Percentiles rank a stretch among this genome's conserved stretches.
Conservation (phyloP, 1,140 invertebrate genomes). For the Aphis gossypii region DNA sequence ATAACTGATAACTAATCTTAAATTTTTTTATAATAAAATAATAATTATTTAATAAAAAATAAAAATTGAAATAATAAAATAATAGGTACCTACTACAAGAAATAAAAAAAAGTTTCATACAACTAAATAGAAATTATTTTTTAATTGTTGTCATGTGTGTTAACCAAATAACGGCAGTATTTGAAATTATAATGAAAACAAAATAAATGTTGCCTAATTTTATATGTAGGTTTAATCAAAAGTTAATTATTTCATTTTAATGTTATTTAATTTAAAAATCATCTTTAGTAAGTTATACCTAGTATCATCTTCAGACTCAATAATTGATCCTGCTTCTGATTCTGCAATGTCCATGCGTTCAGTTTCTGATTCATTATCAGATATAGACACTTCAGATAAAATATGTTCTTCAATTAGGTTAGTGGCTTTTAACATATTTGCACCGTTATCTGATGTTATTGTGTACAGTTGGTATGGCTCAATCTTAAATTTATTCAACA, state of each 20-base stretch:
- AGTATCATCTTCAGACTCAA: background rate
- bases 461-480: background rate
- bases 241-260: background rate
- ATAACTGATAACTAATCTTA: background rate
- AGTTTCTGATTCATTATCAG: background rate
- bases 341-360: background rate
- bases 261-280: background rate
- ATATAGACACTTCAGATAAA: background rate
- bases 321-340: background rate
- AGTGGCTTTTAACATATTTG: background rate
- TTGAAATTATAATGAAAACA: no score
- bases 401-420: background rate
- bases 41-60: no score
- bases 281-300: background rate
- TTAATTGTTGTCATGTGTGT: background rate
- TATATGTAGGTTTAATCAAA: no score
- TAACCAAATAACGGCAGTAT: background rate
- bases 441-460: background rate
- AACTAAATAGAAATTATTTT: background rate
- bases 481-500: background rate
- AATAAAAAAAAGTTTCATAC: background rate
- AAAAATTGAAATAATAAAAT: no score
- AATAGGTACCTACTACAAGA: background rate
- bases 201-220: background rate
- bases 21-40: background rate